A percentile compares a stretch with the other conserved stretches of the same genome.
phyloP scores from a whole-genome alignment of 2,888 invertebrate species.

The Mallateleia sp. region DNA sequence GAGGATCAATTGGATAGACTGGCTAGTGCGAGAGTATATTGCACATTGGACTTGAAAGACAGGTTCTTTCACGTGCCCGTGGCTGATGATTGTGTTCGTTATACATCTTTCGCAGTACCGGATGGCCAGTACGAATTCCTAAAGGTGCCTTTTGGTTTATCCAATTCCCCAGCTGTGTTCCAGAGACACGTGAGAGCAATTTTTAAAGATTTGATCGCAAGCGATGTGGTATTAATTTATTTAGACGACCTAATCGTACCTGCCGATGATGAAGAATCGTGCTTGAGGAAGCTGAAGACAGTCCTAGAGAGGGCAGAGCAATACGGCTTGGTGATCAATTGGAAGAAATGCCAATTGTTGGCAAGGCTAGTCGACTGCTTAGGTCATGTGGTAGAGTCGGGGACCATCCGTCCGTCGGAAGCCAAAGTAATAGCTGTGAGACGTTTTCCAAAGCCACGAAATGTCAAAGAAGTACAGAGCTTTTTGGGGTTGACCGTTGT shows the following conservation, averaged over 20 bases:
- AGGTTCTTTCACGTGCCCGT: constrained; percentile 40
- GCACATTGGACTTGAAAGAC: too few species aligned
- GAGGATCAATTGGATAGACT: not conserved
- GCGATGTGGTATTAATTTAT: not conserved
- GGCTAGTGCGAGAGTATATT: not conserved
- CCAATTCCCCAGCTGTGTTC: too few species aligned
- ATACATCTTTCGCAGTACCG: not conserved
- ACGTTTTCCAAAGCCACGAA: not conserved
- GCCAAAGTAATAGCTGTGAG: not conserved
- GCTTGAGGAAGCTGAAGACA: not conserved
- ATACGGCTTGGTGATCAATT: not conserved
- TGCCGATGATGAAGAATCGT: not conserved
- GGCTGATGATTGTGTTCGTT: not conserved
- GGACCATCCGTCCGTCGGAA: not conserved
- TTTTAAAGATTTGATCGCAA: not conserved
- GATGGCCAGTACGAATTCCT: too few species aligned
- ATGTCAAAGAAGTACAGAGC: not conserved
- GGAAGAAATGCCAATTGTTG: not conserved
- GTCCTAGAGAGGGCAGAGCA: not conserved
- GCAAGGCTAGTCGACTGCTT: not conserved
- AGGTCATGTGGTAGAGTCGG: not conserved
- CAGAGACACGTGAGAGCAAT: not conserved
- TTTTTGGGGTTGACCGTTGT: not conserved
- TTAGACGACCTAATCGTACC: not conserved
- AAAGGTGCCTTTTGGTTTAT: not conserved